phyloP scores from a whole-genome alignment of 2,888 invertebrate genomes.

The Conops quadrifasciatus region DNA sequence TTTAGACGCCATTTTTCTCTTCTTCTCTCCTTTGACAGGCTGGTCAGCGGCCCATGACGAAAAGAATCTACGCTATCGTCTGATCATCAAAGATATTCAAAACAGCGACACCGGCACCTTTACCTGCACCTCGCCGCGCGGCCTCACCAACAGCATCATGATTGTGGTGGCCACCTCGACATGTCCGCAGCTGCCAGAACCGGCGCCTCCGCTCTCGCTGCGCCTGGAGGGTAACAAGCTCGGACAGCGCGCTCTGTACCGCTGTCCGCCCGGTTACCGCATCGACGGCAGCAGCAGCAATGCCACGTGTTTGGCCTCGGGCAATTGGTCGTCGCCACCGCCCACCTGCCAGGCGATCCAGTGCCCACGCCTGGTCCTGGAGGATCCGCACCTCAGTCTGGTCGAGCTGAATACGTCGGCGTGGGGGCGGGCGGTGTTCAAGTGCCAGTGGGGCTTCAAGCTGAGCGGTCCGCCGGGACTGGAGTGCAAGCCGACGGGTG shows the following conservation, averaged over 20 bases:
- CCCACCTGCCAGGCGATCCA: slow-evolving; percentile 81
- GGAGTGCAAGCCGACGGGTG: slow-evolving; percentile 81
- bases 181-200: slow-evolving; percentile 72
- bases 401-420: slow-evolving; percentile 83
- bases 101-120: slow-evolving; percentile 84
- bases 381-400: slow-evolving; percentile 77
- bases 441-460: slow-evolving; percentile 85
- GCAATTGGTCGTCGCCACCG: slow-evolving; percentile 80
- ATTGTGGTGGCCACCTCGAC: slow-evolving; percentile 75
- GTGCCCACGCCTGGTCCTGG: slow-evolving; percentile 75
- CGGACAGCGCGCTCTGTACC: slow-evolving; percentile 73
- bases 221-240: slow-evolving; percentile 80
- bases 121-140: slow-evolving; percentile 83
- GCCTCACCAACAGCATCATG: slow-evolving; percentile 71
- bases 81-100: slow-evolving; percentile 83
- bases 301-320: slow-evolving; percentile 83
- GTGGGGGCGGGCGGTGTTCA: slow-evolving; percentile 82
- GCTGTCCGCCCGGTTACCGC: slow-evolving; percentile 81
- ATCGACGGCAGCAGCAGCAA: slow-evolving; percentile 79
- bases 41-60: slow-evolving; percentile 68
- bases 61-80: slow-evolving; percentile 80
- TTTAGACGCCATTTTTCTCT: not conserved
- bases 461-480: slow-evolving; percentile 79
- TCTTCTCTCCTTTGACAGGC: slow-evolving; percentile 52
- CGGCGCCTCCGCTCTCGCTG: slow-evolving; percentile 73